Conservation (phyloP, 2,113 vertebrate genomes). For the Campylorhamphus procurvoides region DNA sequence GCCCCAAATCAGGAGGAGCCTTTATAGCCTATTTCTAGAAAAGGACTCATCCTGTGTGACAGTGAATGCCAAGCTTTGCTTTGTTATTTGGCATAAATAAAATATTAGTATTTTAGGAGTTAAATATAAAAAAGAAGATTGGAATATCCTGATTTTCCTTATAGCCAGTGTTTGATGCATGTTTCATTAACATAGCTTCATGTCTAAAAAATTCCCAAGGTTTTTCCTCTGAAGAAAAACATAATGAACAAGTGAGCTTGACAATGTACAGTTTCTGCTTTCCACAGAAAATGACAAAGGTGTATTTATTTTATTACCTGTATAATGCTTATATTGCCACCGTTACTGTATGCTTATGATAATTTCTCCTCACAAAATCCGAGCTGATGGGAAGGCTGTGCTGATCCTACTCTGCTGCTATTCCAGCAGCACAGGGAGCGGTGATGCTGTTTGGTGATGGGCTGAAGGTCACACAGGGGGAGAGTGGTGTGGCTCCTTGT, state of each 20-base stretch:
- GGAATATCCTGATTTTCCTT: not conserved
- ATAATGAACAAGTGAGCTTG: not conserved
- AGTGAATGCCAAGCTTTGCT: not conserved
- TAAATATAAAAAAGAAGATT: not conserved
- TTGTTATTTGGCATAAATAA: not conserved
- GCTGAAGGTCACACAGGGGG: not conserved
- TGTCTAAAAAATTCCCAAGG: not conserved
- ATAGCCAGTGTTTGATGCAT: not conserved
- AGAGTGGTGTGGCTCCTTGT: not conserved
- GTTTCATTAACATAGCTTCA: not conserved
- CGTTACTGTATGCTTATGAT: not conserved
- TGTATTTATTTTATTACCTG: not conserved
- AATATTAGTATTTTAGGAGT: not conserved
- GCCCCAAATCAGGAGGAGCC: not conserved
- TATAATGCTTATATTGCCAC: not conserved
- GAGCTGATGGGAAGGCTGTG: not conserved
- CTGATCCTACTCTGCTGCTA: rapidly evolving
- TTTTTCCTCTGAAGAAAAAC: not conserved
- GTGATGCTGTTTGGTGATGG: not conserved
- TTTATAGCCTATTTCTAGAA: not conserved
- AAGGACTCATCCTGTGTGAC: not conserved
- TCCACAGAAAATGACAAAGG: not conserved
- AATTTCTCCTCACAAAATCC: not conserved
- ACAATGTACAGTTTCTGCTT: not conserved
- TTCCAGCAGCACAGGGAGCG: rapidly evolving